Evolutionary conservation across 2,888 invertebrate genomes (phyloP).

Genomic region (Pristionchus mayeri): DNA sequence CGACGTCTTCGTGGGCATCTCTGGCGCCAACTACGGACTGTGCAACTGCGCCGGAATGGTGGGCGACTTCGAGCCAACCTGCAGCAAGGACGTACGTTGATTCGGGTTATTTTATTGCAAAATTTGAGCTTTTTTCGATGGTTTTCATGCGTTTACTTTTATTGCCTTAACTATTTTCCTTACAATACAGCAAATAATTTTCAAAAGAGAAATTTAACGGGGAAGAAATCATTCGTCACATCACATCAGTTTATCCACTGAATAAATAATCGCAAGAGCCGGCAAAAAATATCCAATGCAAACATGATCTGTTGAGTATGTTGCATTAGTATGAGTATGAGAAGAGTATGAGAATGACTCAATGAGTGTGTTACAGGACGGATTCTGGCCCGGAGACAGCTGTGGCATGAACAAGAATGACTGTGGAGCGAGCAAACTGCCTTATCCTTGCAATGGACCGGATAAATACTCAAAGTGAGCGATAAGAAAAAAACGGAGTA

Average conservation of each 20-base stretch:
- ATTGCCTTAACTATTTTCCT: neutral
- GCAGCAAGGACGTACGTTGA: slow-evolving; percentile 62
- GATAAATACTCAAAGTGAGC: neutral
- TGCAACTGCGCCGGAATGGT: slow-evolving; percentile 67
- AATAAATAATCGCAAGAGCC: neutral
- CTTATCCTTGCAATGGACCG: slow-evolving; percentile 57
- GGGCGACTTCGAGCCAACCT: slow-evolving; percentile 62
- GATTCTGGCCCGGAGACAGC: slow-evolving; percentile 68
- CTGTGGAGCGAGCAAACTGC: slow-evolving; percentile 58
- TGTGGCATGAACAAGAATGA: slow-evolving; percentile 64
- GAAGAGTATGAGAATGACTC: too few relatives aligned
- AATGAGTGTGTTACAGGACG: too few relatives aligned
- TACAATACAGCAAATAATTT: neutral
- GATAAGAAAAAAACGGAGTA: neutral
- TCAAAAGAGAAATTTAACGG: too few relatives aligned
- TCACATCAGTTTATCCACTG: neutral
- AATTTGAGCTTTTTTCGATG: too few relatives aligned
- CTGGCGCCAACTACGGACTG: slow-evolving; percentile 72
- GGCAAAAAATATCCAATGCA: neutral
- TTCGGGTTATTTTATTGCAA: too few relatives aligned
- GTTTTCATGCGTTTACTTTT: too few relatives aligned
- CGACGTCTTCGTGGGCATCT: slow-evolving; percentile 69
- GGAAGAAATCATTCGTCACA: too few relatives aligned
- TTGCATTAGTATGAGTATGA: too few relatives aligned
- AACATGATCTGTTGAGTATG: too few relatives aligned